Evolutionary conservation across 2,797 vertebrate species (phyloP).

Genomic region (Sitta carolinensis): DNA sequence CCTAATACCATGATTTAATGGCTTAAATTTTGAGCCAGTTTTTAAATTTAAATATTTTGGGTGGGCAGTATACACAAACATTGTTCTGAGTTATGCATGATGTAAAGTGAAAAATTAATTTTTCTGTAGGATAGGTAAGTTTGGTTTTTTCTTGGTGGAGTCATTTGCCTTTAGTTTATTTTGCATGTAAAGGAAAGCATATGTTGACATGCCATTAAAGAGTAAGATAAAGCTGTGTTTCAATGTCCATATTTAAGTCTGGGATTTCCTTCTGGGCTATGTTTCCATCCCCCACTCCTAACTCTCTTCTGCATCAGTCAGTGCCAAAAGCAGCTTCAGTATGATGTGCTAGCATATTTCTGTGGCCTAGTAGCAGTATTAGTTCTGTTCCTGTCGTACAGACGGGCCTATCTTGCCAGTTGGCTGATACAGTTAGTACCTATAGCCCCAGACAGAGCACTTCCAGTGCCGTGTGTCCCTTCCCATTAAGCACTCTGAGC

Average conservation of each 20-base stretch:
- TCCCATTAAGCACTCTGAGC: background rate
- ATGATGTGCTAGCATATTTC: background rate
- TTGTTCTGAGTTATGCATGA: background rate
- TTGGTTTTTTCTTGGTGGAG: background rate
- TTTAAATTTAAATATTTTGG: background rate
- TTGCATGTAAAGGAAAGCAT: background rate
- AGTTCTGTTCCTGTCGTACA: background rate
- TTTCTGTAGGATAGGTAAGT: background rate
- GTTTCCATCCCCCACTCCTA: accelerated
- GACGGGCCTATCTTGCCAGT: background rate
- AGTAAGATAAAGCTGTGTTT: background rate
- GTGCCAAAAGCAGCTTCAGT: background rate
- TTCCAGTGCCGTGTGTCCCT: background rate
- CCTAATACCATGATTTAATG: background rate
- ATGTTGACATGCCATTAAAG: background rate
- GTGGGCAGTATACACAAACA: background rate
- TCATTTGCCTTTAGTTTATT: background rate
- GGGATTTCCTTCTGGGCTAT: background rate
- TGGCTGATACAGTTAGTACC: background rate
- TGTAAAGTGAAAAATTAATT: background rate
- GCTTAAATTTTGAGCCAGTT: background rate
- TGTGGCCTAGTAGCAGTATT: background rate
- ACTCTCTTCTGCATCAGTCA: background rate
- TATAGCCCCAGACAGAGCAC: background rate
- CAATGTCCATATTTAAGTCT: background rate